phyloP scores from a whole-genome alignment of 2,113 vertebrate genomes.

The Zingel zingel region DNA sequence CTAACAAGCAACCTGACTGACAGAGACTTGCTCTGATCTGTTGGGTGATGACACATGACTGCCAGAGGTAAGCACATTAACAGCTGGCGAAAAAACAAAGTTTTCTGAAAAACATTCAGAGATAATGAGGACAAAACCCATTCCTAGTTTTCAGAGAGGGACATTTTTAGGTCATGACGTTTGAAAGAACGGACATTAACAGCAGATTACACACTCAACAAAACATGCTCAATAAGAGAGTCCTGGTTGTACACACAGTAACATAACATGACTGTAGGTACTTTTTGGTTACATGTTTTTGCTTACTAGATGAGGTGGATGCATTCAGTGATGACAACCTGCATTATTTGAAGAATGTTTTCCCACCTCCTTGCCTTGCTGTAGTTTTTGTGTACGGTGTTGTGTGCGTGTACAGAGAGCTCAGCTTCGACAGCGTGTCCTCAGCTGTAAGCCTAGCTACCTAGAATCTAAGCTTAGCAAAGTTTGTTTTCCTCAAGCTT shows the following conservation, averaged over 20 bases:
- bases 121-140: not conserved
- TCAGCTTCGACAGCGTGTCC: slow-evolving; percentile 9
- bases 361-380: not conserved
- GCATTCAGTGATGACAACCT: not conserved
- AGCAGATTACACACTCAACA: not conserved
- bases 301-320: not conserved
- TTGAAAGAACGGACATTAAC: not conserved
- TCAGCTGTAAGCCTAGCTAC: slow-evolving; percentile 17
- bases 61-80: not conserved
- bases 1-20: not conserved
- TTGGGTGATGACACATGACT: not conserved
- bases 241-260: not conserved
- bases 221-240: not conserved
- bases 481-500: not conserved
- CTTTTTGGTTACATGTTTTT: slow-evolving; percentile 8
- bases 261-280: not conserved
- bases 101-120: not conserved
- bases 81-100: not conserved
- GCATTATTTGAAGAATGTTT: slow-evolving; percentile 3
- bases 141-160: not conserved
- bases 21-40: not conserved
- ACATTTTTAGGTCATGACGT: not conserved
- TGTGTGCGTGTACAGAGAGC: not conserved
- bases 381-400: not conserved
- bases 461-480: slow-evolving; percentile 26